Base-by-base conservation (phyloP, 2,113 vertebrate genomes). In the Otocyon megalotis region DNA sequence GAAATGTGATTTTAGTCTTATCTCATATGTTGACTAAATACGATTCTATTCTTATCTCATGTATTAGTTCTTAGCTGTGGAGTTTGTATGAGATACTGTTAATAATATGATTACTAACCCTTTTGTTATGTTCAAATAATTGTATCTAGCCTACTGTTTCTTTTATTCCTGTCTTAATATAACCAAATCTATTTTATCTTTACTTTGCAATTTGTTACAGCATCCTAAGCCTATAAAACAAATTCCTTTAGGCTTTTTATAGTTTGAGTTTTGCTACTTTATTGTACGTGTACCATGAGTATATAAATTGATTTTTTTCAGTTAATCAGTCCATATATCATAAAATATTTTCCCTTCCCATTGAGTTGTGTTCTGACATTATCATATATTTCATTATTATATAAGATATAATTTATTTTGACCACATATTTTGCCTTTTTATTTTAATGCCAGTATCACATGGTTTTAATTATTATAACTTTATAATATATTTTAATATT, bases 391-490 rank as follows among this genome's bases (percentile, higher is more conserved):
- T 93, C 7, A 84, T 53, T 93, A 37, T 85, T 93, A 65, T 19
- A 85, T 30, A 83, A 83, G 83, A 53, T 58, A 86, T 88, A 77
- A 88, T 92, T 90, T 76, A 88, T 77, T 91, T 97, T 88, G 48
- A 86, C 11, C 3, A 74, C 5, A 83, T 95, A 77, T 87, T 95
- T 97, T 95, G 24, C 56, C 84, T 89, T 14, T 90, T 32, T 91
- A 83, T 89, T 86, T 93, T 95, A 32, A 28, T 88, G 22, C 14
- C 30, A 74, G 14, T 80, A 90, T 60, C 65, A 77, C 14, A 92
- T 87, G 35, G 13, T 69, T 96, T 95, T 97, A 96, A 95, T 89
- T 87, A 96, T 83, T 74, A 83, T 94, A 86, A 94, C 48, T 96
- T 95, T 87, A 90, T 48, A 85, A 65, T 88, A 48, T 54, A 90